Evolutionary conservation across 2,113 vertebrate genomes (phyloP).

Genomic region (Clarias magur): DNA sequence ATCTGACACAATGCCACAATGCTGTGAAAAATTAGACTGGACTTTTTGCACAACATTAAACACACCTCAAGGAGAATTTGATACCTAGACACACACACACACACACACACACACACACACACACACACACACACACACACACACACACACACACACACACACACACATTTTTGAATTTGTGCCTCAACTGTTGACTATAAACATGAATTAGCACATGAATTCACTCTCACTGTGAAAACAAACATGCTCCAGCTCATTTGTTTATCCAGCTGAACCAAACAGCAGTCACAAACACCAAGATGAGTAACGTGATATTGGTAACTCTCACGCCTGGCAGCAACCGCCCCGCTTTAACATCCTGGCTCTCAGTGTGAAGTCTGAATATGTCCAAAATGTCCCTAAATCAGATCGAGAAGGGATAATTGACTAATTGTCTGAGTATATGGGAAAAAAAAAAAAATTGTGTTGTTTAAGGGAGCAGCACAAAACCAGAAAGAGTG

Average conservation of each 20-base stretch:
- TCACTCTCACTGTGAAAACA: neutral
- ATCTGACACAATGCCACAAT: no score
- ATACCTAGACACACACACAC: neutral
- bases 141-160: no score
- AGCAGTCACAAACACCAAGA: neutral
- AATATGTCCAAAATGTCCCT: no score
- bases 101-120: neutral
- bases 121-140: neutral
- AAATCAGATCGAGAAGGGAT: neutral
- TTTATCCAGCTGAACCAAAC: constrained; percentile 17
- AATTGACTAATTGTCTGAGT: neutral
- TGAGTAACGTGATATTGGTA: neutral
- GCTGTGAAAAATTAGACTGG: neutral
- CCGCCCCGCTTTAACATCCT: neutral
- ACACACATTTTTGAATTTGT: neutral
- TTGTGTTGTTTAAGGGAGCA: neutral
- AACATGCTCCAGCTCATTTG: neutral
- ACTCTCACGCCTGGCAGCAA: neutral
- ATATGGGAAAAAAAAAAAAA: neutral
- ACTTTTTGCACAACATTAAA: neutral
- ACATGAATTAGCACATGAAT: constrained; percentile 1
- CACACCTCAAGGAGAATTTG: neutral
- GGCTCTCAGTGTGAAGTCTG: neutral
- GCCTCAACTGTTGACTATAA: neutral
- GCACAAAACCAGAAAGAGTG: neutral